Conservation (phyloP, 2,888 invertebrate species). For the Platerodrilus igneus region DNA sequence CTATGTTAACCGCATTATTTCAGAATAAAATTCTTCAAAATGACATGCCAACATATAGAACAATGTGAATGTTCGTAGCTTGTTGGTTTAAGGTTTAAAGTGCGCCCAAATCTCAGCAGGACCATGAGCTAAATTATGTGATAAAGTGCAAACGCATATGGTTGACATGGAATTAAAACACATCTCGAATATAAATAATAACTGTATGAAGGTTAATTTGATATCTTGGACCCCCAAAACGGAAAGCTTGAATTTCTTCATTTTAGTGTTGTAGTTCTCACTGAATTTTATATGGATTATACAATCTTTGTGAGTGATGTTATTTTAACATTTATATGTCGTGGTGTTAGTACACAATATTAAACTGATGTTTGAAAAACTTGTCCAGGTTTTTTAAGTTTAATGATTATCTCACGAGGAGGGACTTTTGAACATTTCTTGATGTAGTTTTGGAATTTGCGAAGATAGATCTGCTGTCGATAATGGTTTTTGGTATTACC, state of each 20-base stretch:
- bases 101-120: not conserved
- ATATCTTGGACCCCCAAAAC: slow-evolving; percentile 1
- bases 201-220: slow-evolving; percentile 4
- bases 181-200: not conserved
- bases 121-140: not conserved
- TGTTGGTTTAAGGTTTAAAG: no score
- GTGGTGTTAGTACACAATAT: not conserved
- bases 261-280: slow-evolving; percentile 5
- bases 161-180: not conserved
- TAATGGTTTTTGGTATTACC: not conserved
- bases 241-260: slow-evolving; percentile 5
- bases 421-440: not conserved
- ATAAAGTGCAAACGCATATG: not conserved
- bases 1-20: no score
- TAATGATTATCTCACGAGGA: not conserved
- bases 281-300: slow-evolving; percentile 3
- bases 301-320: not conserved
- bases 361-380: not conserved
- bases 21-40: no score
- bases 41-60: no score
- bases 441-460: not conserved
- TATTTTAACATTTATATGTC: not conserved
- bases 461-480: not conserved
- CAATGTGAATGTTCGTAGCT: no score
- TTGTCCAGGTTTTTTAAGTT: slow-evolving; percentile 1